phyloP scores from a whole-genome alignment of 2,888 invertebrate species.

The Peribatodes rhomboidaria region DNA sequence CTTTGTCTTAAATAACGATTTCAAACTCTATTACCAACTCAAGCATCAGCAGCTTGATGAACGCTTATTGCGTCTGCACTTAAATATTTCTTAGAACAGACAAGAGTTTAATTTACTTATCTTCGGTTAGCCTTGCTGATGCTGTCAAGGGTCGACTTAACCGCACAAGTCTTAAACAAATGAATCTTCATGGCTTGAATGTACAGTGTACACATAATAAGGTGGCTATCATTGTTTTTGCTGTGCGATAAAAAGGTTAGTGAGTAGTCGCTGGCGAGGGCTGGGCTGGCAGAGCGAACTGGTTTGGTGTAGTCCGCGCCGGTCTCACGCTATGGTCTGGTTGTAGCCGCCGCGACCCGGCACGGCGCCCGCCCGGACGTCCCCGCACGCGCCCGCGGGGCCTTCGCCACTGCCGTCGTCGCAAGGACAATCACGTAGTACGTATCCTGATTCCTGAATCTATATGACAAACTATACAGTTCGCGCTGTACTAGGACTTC shows the following conservation, averaged over 20 bases:
- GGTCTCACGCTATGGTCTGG: constrained; percentile 55
- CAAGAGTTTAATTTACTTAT: constrained; percentile 8
- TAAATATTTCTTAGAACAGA: background rate
- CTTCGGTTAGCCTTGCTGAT: constrained; percentile 6
- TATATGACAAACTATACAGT: background rate
- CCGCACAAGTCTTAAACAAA: constrained; percentile 6
- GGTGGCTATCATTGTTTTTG: constrained; percentile 15
- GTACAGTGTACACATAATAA: constrained; percentile 7
- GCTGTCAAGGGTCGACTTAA: background rate
- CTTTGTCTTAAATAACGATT: too few relatives aligned
- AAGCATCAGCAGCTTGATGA: constrained; percentile 17
- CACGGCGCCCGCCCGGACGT: constrained; percentile 77
- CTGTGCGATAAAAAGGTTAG: constrained; percentile 27
- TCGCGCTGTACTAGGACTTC: background rate
- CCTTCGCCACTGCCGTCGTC: constrained; percentile 51
- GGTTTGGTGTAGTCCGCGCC: constrained; percentile 33
- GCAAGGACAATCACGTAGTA: constrained; percentile 73
- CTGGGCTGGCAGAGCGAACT: constrained; percentile 41
- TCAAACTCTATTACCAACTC: constrained; percentile 23
- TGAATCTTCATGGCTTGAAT: background rate
- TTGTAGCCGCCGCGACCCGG: constrained; percentile 71
- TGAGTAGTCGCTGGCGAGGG: constrained; percentile 23
- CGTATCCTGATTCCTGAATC: constrained; percentile 58
- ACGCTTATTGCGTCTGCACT: constrained; percentile 11
- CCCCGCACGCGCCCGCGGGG: constrained; percentile 70